Evolutionary conservation across 2,797 vertebrate species (phyloP).

Genomic region (Mus minutoides): DNA sequence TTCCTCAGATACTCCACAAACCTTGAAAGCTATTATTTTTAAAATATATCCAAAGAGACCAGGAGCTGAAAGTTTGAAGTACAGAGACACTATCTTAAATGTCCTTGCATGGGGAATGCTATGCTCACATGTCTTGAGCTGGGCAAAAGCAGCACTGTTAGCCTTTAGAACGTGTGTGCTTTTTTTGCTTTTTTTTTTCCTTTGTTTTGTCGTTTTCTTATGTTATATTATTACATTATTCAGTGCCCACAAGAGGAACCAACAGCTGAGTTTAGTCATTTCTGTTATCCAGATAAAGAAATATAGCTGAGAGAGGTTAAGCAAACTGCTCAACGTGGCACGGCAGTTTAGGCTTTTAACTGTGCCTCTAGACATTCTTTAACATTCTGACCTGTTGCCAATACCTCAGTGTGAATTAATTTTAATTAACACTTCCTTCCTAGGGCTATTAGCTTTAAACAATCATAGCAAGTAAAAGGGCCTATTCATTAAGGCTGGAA

Average conservation of each 20-base stretch:
- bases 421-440: slow-evolving; percentile 77
- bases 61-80: slow-evolving; percentile 10
- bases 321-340: slow-evolving; percentile 20
- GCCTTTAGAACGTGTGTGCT: background rate
- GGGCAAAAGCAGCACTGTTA: background rate
- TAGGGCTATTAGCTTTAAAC: slow-evolving; percentile 66
- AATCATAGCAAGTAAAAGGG: slow-evolving; percentile 35
- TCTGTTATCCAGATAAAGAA: slow-evolving; percentile 54
- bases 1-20: background rate
- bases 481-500: slow-evolving; percentile 53
- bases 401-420: slow-evolving; percentile 68
- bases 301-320: slow-evolving; percentile 52
- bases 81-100: background rate
- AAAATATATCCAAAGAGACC: background rate
- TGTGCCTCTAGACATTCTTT: slow-evolving; percentile 47
- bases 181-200: background rate
- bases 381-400: slow-evolving; percentile 46
- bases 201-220: background rate
- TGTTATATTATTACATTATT: slow-evolving; percentile 47
- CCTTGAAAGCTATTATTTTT: background rate
- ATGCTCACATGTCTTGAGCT: background rate
- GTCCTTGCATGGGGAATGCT: background rate
- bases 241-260: background rate
- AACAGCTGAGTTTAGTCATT: background rate
- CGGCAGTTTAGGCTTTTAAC: slow-evolving; percentile 59